Percentiles rank a stretch among this genome's conserved stretches.
Conservation (phyloP, 2,113 vertebrate genomes). For the Echinops telfairi region DNA sequence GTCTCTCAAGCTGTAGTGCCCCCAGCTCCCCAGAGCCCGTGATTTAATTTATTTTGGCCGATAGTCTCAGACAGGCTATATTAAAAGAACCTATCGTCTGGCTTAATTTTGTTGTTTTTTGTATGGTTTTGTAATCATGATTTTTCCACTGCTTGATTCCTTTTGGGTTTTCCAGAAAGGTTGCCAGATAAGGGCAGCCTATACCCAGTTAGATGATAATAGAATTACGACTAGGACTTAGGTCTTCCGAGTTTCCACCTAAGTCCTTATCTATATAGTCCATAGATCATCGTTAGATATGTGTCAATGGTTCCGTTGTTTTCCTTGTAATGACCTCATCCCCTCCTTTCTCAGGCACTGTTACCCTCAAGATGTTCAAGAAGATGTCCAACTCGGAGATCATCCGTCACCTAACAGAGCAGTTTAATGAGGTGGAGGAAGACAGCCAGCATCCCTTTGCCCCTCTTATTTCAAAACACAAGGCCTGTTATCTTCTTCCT, state of each 20-base stretch:
- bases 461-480: slow-evolving; percentile 46
- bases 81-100: slow-evolving; percentile 38
- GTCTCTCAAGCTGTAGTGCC: not conserved
- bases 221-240: slow-evolving; percentile 9
- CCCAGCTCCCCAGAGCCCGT: not conserved
- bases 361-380: slow-evolving; percentile 90
- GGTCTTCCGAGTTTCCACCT: slow-evolving; percentile 38
- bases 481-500: not conserved
- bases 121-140: not conserved
- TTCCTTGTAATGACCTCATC: slow-evolving; percentile 39
- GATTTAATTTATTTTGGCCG: slow-evolving; percentile 15
- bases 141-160: slow-evolving; percentile 29
- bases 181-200: not conserved
- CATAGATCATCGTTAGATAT: slow-evolving; percentile 17
- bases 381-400: slow-evolving; percentile 92
- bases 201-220: not conserved
- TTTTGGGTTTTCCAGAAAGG: slow-evolving; percentile 48
- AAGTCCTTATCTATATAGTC: not conserved
- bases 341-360: slow-evolving; percentile 85
- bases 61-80: slow-evolving; percentile 1
- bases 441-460: not conserved
- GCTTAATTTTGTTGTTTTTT: slow-evolving; percentile 18
- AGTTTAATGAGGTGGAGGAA: slow-evolving; percentile 92
- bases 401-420: slow-evolving; percentile 91
- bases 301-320: slow-evolving; percentile 12